Evolutionary conservation across 2,797 vertebrate genomes (phyloP).

Genomic region (Falco naumanni): DNA sequence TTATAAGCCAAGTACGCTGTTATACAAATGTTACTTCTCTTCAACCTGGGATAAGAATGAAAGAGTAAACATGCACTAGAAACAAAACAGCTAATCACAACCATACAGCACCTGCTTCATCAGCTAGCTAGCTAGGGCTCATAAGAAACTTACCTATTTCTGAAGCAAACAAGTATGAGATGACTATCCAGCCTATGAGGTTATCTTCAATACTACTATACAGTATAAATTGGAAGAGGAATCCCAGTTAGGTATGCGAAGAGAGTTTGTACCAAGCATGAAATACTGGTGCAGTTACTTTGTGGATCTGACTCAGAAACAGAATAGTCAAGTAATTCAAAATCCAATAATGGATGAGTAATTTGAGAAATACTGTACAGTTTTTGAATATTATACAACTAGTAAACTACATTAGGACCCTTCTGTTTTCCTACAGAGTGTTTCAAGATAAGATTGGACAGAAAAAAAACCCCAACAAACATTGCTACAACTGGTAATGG

Average conservation of each 20-base stretch:
- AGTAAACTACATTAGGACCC: constrained; percentile 63
- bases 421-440: constrained; percentile 52
- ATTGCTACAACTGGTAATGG: constrained; percentile 47
- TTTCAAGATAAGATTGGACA: constrained; percentile 65
- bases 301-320: constrained; percentile 66
- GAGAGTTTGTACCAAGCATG: constrained; percentile 66
- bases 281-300: constrained; percentile 59
- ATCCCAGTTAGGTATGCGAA: constrained; percentile 68
- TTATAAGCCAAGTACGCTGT: constrained; percentile 67
- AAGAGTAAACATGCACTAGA: constrained; percentile 73
- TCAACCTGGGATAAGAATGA: constrained; percentile 70
- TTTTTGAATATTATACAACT: constrained; percentile 58
- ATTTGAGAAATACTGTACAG: constrained; percentile 69
- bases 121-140: constrained; percentile 64
- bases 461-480: neutral
- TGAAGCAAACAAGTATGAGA: constrained; percentile 76
- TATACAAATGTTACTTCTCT: constrained; percentile 61
- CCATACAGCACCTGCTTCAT: constrained; percentile 65
- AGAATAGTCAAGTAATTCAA: constrained; percentile 79
- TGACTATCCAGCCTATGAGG: constrained; percentile 72
- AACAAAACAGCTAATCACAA: constrained; percentile 61
- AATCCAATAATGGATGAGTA: constrained; percentile 74
- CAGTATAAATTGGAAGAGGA: constrained; percentile 68
- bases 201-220: constrained; percentile 54
- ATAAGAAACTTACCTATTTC: constrained; percentile 65